phyloP scores from a whole-genome alignment of 2,888 invertebrate species.

The Nephrotoma flavescens region DNA sequence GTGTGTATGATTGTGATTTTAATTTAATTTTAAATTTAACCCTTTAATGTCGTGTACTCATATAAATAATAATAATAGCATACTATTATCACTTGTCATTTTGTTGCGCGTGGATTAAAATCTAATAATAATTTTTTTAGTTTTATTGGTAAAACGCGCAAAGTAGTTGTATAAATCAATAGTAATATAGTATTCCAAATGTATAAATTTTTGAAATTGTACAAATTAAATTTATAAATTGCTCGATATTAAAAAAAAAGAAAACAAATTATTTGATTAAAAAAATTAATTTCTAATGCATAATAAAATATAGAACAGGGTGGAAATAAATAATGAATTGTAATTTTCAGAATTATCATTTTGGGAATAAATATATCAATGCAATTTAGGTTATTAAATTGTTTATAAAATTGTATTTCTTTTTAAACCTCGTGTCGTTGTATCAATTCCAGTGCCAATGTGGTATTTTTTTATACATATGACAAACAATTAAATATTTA shows the following conservation, averaged over 20 bases:
- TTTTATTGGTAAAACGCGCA: neutral
- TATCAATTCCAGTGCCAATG: neutral
- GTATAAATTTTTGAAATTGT: neutral
- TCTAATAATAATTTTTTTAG: neutral
- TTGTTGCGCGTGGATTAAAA: neutral
- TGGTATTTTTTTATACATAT: neutral
- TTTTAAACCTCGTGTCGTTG: neutral
- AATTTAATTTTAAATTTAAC: neutral
- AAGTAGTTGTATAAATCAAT: neutral
- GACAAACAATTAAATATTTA: too few relatives aligned
- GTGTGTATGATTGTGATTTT: neutral
- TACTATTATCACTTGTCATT: neutral
- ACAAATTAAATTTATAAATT: neutral
- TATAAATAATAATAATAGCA: neutral
- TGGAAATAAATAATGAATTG: neutral
- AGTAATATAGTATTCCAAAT: neutral
- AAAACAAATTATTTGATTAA: neutral
- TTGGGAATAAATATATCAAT: neutral
- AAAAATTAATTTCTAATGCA: neutral
- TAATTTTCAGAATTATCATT: neutral
- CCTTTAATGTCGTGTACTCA: neutral
- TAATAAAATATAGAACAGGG: neutral
- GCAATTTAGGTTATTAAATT: neutral
- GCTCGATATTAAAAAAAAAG: neutral
- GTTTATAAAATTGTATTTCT: neutral